Evolutionary conservation across 2,797 vertebrate species (phyloP).

Genomic region (Onychomys torridus): DNA sequence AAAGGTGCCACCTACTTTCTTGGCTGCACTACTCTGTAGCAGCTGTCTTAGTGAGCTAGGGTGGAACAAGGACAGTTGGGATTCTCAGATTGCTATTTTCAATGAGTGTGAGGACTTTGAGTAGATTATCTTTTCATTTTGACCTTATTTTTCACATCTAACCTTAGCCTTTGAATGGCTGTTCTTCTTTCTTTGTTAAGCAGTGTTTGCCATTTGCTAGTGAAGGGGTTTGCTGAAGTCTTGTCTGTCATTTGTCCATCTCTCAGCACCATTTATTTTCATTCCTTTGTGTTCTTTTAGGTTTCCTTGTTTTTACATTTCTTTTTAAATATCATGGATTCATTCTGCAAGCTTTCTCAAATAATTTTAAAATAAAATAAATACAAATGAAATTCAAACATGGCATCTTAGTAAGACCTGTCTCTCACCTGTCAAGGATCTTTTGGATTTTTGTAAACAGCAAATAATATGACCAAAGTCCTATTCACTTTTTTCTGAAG

Average conservation of each 20-base stretch:
- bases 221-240: not conserved
- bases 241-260: not conserved
- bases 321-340: constrained; percentile 11
- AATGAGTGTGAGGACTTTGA: constrained; percentile 7
- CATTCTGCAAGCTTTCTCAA: constrained; percentile 25
- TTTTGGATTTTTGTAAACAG: constrained; percentile 58
- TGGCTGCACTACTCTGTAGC: not conserved
- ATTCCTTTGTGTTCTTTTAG: not conserved
- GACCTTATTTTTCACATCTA: not conserved
- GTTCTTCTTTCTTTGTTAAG: not conserved
- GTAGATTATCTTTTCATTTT: not conserved
- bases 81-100: not conserved
- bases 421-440: constrained; percentile 37
- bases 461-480: constrained; percentile 66
- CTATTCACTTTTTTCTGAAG: constrained; percentile 35
- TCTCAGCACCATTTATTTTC: not conserved
- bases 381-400: constrained; percentile 37
- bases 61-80: not conserved
- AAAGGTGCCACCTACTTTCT: not conserved
- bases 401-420: not conserved
- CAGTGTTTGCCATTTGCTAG: not conserved
- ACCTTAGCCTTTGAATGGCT: not conserved
- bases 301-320: constrained; percentile 47
- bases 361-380: constrained; percentile 37
- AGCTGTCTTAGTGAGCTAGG: not conserved